A percentile compares a stretch with the other conserved stretches of the same genome.
Conservation (phyloP, 2,797 vertebrate genomes). For the Phyllotis vaccarum region DNA sequence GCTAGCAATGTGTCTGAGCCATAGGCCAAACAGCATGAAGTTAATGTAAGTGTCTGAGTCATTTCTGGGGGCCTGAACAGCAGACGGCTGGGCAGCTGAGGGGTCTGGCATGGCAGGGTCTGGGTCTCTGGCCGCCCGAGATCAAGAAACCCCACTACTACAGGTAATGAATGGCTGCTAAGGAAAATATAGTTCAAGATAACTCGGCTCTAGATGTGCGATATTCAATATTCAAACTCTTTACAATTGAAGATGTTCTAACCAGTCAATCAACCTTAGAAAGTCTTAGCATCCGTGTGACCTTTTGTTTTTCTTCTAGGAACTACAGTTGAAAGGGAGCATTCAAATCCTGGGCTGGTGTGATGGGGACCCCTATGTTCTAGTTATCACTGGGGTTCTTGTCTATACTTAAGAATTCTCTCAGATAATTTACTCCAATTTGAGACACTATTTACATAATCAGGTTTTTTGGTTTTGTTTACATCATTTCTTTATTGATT, state of each 20-base stretch:
- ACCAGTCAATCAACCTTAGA: background rate
- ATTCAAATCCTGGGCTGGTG: background rate
- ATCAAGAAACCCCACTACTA: no score
- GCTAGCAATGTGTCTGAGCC: no score
- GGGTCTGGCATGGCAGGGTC: no score
- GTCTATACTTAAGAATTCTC: background rate
- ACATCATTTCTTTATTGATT: background rate
- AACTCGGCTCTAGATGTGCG: no score
- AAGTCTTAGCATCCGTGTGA: background rate
- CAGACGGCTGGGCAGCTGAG: no score
- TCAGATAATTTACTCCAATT: background rate
- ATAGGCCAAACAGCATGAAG: no score
- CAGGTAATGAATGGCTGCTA: background rate
- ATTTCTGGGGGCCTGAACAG: no score
- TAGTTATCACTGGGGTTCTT: background rate
- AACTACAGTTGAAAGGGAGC: background rate
- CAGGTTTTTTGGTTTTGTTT: background rate
- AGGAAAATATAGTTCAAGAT: background rate
- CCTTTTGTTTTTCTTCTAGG: background rate
- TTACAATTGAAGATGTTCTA: background rate
- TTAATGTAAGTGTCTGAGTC: no score
- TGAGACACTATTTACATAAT: background rate
- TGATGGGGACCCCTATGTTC: accelerated
- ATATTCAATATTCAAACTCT: background rate
- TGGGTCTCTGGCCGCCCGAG: no score